phyloP scores from a whole-genome alignment of 2,113 vertebrate genomes.

The Mungos mungo region DNA sequence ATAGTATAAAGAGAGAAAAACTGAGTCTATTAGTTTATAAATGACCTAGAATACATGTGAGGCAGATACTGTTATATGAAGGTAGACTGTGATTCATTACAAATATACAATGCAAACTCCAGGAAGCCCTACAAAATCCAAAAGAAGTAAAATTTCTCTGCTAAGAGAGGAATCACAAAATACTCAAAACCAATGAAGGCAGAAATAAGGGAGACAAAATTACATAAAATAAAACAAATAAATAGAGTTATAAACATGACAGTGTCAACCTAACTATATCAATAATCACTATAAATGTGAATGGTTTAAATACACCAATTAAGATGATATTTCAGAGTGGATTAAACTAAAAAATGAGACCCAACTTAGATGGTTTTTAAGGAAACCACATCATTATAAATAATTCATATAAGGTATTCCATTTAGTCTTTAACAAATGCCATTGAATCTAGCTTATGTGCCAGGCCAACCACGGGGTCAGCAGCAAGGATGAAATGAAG shows the following conservation, averaged over 20 bases:
- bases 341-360: not conserved
- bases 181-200: not conserved
- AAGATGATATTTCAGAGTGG: not conserved
- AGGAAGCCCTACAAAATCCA: not conserved
- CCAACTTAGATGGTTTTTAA: not conserved
- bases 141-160: not conserved
- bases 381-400: not conserved
- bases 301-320: not conserved
- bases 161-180: not conserved
- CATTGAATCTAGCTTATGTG: not conserved
- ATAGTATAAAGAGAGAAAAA: not conserved
- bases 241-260: not conserved
- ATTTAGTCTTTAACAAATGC: not conserved
- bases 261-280: not conserved
- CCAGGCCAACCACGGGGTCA: not conserved
- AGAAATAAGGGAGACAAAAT: not conserved
- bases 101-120: not conserved
- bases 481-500: no score
- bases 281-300: not conserved
- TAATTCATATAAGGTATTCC: not conserved
- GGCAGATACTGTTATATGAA: not conserved
- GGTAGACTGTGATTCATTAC: not conserved
- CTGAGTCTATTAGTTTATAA: not conserved
- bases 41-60: not conserved
- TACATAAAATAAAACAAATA: not conserved